phyloP scores from a whole-genome alignment of 2,113 vertebrate species.

The Philantomba maxwellii region DNA sequence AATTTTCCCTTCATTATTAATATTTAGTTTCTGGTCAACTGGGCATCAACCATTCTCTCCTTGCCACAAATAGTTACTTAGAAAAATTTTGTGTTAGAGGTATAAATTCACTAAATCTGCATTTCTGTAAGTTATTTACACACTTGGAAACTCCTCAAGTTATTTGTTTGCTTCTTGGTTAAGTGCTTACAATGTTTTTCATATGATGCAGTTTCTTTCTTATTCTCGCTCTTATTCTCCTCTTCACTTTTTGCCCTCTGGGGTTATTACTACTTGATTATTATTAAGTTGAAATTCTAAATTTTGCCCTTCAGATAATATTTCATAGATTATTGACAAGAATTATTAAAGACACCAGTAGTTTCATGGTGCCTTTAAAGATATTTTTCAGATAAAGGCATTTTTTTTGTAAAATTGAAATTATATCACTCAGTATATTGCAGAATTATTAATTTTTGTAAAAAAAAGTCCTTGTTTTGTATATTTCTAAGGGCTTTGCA shows the following conservation, averaged over 20 bases:
- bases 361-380: background rate
- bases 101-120: background rate
- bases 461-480: background rate
- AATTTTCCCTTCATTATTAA: background rate
- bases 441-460: background rate
- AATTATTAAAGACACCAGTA: background rate
- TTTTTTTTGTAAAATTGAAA: conserved; percentile 5
- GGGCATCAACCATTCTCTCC: background rate
- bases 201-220: background rate
- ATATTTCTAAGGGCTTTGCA: background rate
- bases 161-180: background rate
- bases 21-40: background rate
- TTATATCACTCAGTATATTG: background rate
- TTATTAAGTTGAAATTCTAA: conserved; percentile 20
- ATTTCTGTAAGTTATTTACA: background rate
- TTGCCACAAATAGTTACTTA: background rate
- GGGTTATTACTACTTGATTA: background rate
- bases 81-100: background rate
- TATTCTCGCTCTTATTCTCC: background rate
- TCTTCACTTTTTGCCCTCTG: background rate
- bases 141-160: background rate
- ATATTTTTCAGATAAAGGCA: background rate
- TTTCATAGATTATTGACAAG: background rate
- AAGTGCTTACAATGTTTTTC: background rate
- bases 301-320: conserved; percentile 1